Evolutionary conservation across 2,888 invertebrate genomes (phyloP).

Genomic region (Idaea aversata): DNA sequence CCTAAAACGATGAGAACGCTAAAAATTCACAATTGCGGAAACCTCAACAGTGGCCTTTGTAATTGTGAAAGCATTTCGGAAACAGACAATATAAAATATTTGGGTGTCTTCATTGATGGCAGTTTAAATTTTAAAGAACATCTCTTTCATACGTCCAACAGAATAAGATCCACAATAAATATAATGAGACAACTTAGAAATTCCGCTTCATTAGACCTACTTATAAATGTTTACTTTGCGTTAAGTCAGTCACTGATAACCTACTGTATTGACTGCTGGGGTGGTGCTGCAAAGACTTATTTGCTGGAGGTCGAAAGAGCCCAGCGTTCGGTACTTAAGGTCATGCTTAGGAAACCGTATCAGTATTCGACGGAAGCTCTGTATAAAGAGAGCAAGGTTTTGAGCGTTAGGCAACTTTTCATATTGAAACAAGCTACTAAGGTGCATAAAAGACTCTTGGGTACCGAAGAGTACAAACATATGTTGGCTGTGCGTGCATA

Average conservation of each 20-base stretch:
- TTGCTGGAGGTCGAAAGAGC: too few relatives aligned
- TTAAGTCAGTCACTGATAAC: background rate
- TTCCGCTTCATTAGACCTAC: background rate
- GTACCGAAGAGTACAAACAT: too few relatives aligned
- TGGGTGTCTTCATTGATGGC: background rate
- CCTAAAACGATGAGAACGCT: background rate
- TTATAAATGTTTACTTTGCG: background rate
- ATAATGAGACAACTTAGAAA: background rate
- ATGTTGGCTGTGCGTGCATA: too few relatives aligned
- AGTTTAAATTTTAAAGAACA: background rate
- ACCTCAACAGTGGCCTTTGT: background rate
- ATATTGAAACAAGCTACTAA: too few relatives aligned
- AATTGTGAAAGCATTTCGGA: background rate
- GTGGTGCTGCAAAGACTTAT: background rate
- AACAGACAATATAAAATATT: background rate
- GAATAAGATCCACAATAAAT: background rate
- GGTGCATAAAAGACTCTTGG: too few relatives aligned
- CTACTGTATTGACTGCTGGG: constrained; percentile 1
- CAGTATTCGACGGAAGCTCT: too few relatives aligned
- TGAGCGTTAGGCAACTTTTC: too few relatives aligned
- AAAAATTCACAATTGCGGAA: background rate
- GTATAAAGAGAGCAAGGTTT: too few relatives aligned
- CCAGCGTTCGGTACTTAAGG: too few relatives aligned
- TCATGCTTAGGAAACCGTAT: too few relatives aligned
- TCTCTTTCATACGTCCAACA: background rate